phyloP scores from a whole-genome alignment of 2,888 invertebrate species.

The Oxyteleia sp. region DNA sequence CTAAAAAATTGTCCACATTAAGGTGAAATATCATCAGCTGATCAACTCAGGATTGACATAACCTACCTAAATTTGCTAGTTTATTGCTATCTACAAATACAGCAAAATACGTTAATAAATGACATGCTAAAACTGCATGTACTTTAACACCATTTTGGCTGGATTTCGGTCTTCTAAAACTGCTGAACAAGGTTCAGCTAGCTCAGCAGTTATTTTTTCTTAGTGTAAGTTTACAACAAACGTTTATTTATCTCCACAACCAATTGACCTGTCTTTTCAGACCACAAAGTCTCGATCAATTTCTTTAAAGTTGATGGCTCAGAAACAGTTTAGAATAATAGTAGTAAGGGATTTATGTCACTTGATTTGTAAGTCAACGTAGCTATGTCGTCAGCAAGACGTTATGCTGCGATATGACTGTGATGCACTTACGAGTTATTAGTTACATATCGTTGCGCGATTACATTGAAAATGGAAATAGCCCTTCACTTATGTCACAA shows the following conservation, averaged over 20 bases:
- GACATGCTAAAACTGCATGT: no score
- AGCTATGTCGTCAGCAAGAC: constrained; percentile 3
- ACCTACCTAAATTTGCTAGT: no score
- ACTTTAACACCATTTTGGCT: no score
- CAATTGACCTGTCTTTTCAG: not conserved
- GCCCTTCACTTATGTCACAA: constrained; percentile 24
- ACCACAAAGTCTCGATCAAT: not conserved
- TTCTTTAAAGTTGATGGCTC: not conserved
- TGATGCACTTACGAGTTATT: constrained; percentile 17
- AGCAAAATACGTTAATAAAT: no score
- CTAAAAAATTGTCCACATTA: no score
- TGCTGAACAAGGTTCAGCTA: no score
- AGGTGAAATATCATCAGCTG: no score
- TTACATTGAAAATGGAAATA: constrained; percentile 2
- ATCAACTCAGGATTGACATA: no score
- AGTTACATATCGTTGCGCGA: constrained; percentile 20
- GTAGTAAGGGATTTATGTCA: not conserved
- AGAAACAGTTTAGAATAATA: not conserved
- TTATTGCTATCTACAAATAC: no score
- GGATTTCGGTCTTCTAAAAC: no score
- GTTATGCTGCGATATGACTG: not conserved
- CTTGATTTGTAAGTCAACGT: constrained; percentile 11
- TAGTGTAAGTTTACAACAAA: not conserved
- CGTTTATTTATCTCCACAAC: not conserved
- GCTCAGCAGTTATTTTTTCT: no score